Conservation (phyloP, 2,888 invertebrate species). For the Ypsolopha sequella region DNA sequence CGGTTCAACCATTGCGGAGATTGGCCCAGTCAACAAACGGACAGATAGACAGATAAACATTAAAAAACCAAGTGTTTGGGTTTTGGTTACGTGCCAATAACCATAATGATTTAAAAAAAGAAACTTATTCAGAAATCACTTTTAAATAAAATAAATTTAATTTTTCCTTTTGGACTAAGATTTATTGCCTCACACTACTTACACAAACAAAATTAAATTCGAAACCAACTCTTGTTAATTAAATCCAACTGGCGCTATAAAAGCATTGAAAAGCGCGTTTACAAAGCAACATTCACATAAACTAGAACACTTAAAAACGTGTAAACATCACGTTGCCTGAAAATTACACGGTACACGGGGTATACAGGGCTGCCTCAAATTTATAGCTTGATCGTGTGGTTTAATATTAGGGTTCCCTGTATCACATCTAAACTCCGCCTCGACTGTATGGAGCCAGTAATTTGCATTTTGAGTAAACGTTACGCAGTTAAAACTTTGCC, state of each 20-base stretch:
- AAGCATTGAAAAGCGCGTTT: background rate
- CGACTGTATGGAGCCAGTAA: slow-evolving; percentile 50
- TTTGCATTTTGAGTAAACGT: slow-evolving; percentile 64
- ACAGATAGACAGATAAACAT: background rate
- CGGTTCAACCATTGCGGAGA: background rate
- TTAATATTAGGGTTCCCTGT: slow-evolving; percentile 60
- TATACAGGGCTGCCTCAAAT: slow-evolving; percentile 42
- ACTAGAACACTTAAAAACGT: slow-evolving; percentile 28
- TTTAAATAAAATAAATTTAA: too few species aligned
- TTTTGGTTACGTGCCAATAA: too few species aligned
- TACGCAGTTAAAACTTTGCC: slow-evolving; percentile 56
- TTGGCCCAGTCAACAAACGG: background rate
- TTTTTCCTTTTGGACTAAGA: too few species aligned
- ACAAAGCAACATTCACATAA: slow-evolving; percentile 1
- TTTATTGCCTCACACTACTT: too few species aligned
- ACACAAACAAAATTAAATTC: too few species aligned
- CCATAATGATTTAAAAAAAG: too few species aligned
- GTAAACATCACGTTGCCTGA: slow-evolving; percentile 40
- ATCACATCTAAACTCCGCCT: slow-evolving; percentile 47
- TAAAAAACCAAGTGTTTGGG: background rate
- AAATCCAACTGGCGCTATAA: background rate
- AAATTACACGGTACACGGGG: slow-evolving; percentile 44
- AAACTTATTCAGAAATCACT: too few species aligned
- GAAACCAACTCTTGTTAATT: background rate
- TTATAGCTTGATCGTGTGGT: slow-evolving; percentile 57